Evolutionary conservation across 2,113 vertebrate species (phyloP).

Genomic region (Edolisoma coerulescens): DNA sequence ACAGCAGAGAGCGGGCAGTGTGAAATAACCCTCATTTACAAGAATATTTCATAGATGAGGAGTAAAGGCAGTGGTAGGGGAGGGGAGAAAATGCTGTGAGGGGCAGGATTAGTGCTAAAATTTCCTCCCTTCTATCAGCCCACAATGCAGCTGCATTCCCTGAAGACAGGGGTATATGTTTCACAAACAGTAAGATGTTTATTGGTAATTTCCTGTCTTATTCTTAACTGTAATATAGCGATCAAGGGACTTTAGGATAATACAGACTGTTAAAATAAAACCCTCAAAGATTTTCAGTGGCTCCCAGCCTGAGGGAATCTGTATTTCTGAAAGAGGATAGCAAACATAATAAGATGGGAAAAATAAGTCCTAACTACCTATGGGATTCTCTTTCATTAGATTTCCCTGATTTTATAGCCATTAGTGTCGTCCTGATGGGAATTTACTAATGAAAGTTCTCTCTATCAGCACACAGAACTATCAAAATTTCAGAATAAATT

Average conservation of each 20-base stretch:
- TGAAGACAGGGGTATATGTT: neutral
- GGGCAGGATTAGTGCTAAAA: neutral
- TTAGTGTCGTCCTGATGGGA: slow-evolving; percentile 35
- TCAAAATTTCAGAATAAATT: slow-evolving; percentile 44
- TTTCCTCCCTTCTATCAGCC: neutral
- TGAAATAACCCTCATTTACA: slow-evolving; percentile 10
- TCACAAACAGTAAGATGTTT: slow-evolving; percentile 9
- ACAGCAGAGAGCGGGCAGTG: neutral
- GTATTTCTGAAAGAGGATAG: slow-evolving; percentile 1
- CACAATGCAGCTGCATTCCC: neutral
- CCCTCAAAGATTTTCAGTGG: neutral
- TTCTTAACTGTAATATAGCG: neutral
- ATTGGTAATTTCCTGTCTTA: neutral
- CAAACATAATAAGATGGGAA: neutral
- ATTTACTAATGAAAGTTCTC: slow-evolving; percentile 25
- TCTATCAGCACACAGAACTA: neutral
- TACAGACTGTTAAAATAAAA: neutral
- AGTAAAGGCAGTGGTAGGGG: neutral
- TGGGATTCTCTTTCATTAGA: slow-evolving; percentile 40
- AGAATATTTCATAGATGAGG: neutral
- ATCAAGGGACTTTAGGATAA: neutral
- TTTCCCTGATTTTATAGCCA: slow-evolving; percentile 23
- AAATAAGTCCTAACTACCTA: slow-evolving; percentile 35
- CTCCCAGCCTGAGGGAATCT: neutral
- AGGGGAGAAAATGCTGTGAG: neutral